Evolutionary conservation across 2,113 vertebrate genomes (phyloP).

Genomic region (Epinephelus moara): DNA sequence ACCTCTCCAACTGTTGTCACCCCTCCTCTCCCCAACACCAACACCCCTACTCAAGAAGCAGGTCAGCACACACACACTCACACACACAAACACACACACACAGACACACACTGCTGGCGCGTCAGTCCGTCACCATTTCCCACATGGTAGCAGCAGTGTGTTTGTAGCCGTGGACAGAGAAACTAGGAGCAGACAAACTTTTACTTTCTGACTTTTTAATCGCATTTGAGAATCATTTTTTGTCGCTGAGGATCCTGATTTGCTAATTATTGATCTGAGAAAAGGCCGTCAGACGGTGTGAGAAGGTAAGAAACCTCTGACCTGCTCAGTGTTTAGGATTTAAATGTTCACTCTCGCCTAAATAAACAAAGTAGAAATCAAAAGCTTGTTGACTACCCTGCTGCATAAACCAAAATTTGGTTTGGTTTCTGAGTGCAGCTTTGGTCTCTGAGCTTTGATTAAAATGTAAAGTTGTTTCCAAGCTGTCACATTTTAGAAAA

Average conservation of each 20-base stretch:
- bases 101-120: not conserved
- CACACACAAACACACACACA: slow-evolving; percentile 23
- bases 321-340: not conserved
- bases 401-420: not conserved
- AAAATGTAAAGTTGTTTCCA: not conserved
- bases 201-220: not conserved
- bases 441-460: not conserved
- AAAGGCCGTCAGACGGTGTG: too few relatives aligned
- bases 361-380: not conserved
- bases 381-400: not conserved
- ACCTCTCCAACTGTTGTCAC: slow-evolving; percentile 77
- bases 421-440: not conserved
- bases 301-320: slow-evolving; percentile 35
- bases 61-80: slow-evolving; percentile 62
- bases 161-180: not conserved
- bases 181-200: not conserved
- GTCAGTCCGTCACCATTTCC: slow-evolving; percentile 23
- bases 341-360: not conserved
- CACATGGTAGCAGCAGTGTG: slow-evolving; percentile 41
- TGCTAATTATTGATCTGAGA: not conserved
- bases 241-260: not conserved
- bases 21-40: slow-evolving; percentile 48
- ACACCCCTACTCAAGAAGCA: slow-evolving; percentile 55
- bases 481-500: not conserved
- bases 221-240: not conserved